Conservation (phyloP, 1,140 invertebrate species). For the Caerostris darwini region DNA sequence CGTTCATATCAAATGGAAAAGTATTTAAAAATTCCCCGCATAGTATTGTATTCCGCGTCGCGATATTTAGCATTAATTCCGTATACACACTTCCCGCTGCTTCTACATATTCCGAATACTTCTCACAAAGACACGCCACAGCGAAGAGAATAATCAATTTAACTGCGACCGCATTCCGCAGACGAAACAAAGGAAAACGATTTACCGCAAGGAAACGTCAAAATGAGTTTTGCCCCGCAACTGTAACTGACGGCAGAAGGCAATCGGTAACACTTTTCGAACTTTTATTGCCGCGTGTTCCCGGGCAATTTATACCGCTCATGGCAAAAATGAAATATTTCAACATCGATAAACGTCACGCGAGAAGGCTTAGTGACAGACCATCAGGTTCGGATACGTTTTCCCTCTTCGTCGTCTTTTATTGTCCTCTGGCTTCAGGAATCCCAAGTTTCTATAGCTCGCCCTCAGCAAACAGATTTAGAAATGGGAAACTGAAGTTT, state of each 20-base stretch:
- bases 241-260: not conserved
- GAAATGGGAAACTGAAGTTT: too few relatives aligned
- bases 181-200: slow-evolving; percentile 36
- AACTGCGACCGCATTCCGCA: slow-evolving; percentile 15
- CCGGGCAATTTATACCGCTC: not conserved
- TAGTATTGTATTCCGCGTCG: not conserved
- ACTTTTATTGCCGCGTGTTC: slow-evolving; percentile 20
- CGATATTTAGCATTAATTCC: slow-evolving; percentile 19
- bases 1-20: not conserved
- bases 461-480: too few relatives aligned
- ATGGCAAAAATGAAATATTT: slow-evolving; percentile 33
- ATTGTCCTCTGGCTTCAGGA: not conserved
- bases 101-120: slow-evolving; percentile 9
- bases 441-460: not conserved
- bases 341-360: slow-evolving; percentile 12
- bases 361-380: not conserved
- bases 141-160: not conserved
- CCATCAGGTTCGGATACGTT: not conserved
- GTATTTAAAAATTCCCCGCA: slow-evolving; percentile 14
- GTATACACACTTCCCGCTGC: not conserved
- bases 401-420: not conserved
- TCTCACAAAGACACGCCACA: not conserved
- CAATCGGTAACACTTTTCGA: slow-evolving; percentile 32
- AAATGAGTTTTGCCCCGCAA: slow-evolving; percentile 10
- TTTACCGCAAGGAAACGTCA: not conserved